Conservation (phyloP, 2,797 vertebrate genomes). For the Gephyroberyx darwinii region DNA sequence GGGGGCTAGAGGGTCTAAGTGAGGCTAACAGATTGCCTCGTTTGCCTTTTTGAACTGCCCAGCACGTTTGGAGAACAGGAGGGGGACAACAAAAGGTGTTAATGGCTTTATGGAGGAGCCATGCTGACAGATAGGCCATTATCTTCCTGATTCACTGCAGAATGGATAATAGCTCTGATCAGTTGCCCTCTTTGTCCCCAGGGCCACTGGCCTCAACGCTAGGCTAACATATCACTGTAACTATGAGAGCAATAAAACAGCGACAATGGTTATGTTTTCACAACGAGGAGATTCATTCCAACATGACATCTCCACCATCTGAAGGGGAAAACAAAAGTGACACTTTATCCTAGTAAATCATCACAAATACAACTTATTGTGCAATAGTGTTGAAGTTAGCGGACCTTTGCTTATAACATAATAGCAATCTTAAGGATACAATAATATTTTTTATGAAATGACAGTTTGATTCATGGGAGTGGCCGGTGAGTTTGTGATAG, state of each 20-base stretch:
- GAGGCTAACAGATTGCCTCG: conserved; percentile 85
- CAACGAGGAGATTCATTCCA: not conserved
- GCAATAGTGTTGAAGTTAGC: not conserved
- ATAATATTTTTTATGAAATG: too few relatives aligned
- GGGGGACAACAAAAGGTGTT: conserved; percentile 96
- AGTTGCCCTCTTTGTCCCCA: conserved; percentile 82
- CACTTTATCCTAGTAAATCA: too few relatives aligned
- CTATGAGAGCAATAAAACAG: conserved; percentile 40
- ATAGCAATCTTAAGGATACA: too few relatives aligned
- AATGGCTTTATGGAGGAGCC: conserved; percentile 94
- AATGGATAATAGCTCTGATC: conserved; percentile 93
- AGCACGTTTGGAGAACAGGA: conserved; percentile 86
- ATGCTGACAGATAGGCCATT: conserved; percentile 95
- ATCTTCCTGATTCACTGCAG: conserved; percentile 89
- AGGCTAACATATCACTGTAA: conserved; percentile 57
- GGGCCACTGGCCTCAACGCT: conserved; percentile 61
- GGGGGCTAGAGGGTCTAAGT: conserved; percentile 78
- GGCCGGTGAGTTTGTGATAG: too few relatives aligned
- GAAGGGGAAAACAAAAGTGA: not conserved
- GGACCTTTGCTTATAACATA: too few relatives aligned
- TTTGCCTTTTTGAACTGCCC: conserved; percentile 90
- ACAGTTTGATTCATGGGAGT: too few relatives aligned
- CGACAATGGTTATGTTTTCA: not conserved
- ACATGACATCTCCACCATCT: too few relatives aligned
- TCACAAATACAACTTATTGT: not conserved